Percentiles rank a stretch among this genome's conserved stretches.
Evolutionary conservation across 2,888 invertebrate genomes (phyloP).

Genomic region (Catocala nupta): DNA sequence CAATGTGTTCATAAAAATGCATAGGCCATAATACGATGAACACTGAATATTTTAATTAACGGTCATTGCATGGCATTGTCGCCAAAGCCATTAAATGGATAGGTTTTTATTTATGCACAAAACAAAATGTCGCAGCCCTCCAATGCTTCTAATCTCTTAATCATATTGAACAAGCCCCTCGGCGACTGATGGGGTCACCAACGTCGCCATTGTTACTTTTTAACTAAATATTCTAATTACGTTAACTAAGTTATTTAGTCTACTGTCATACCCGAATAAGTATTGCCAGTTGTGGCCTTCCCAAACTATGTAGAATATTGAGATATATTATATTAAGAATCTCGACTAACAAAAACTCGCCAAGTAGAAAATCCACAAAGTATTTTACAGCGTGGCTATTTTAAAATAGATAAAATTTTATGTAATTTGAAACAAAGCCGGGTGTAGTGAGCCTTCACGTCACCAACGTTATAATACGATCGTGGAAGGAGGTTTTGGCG

Average conservation of each 20-base stretch:
- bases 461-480: constrained; percentile 64
- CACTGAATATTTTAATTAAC: no score
- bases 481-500: constrained; percentile 79
- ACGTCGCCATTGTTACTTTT: neutral
- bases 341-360: constrained; percentile 10
- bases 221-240: constrained; percentile 10
- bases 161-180: neutral
- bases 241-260: constrained; percentile 3
- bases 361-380: constrained; percentile 15
- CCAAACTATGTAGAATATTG: neutral
- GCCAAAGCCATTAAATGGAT: no score
- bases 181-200: neutral
- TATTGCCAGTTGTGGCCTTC: neutral
- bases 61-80: no score
- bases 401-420: constrained; percentile 53
- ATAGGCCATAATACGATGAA: neutral
- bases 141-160: constrained; percentile 1
- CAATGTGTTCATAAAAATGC: neutral
- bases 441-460: constrained; percentile 53
- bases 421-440: constrained; percentile 60
- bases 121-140: neutral
- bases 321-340: constrained; percentile 4
- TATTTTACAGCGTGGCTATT: constrained; percentile 30
- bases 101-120: neutral
- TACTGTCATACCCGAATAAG: neutral